Percentiles rank a stretch among this genome's conserved stretches.
These are phyloP conservation scores for Actias luna DNA, from an alignment of 2,888 invertebrate genomes.

Conservation along the genomic window DNA sequence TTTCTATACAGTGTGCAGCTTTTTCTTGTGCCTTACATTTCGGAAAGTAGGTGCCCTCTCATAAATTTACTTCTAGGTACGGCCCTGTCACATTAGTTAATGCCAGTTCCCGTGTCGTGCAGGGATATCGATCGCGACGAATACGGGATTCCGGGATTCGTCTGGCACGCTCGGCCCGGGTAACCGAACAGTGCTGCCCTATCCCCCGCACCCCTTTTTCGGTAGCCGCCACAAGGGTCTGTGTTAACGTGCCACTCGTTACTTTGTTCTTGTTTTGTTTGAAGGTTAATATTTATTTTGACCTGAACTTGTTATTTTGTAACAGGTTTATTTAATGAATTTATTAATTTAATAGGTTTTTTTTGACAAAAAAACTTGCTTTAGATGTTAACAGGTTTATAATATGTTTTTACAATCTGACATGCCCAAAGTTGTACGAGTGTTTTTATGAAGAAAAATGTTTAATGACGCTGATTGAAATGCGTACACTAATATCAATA, in stretches of 20 bases:
- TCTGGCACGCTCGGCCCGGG: slow-evolving; percentile 69
- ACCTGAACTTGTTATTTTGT: slow-evolving; percentile 45
- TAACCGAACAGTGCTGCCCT: slow-evolving; percentile 50
- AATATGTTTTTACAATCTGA: too few relatives aligned
- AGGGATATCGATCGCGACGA: slow-evolving; percentile 77
- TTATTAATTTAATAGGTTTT: neutral
- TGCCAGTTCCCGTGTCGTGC: slow-evolving; percentile 72
- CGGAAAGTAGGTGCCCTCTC: neutral
- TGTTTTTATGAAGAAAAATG: too few relatives aligned
- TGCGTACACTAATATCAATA: too few relatives aligned
- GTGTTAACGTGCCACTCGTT: slow-evolving; percentile 67
- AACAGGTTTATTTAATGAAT: slow-evolving; percentile 18
- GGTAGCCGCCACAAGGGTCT: slow-evolving; percentile 56
- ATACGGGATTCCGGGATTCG: slow-evolving; percentile 74
- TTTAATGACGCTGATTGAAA: too few relatives aligned
- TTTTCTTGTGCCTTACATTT: neutral
- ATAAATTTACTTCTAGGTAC: slow-evolving; percentile 1
- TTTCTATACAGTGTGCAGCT: neutral
- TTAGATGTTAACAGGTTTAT: too few relatives aligned
- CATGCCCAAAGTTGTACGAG: too few relatives aligned
- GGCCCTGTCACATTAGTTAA: slow-evolving; percentile 59
- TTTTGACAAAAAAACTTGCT: too few relatives aligned
- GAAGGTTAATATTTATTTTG: slow-evolving; percentile 77
- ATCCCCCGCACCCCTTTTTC: slow-evolving; percentile 35
- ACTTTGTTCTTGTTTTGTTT: slow-evolving; percentile 79